These are phyloP conservation scores for Chelon labrosus DNA, from an alignment of 2,797 vertebrate genomes.

Conservation along the genomic window DNA sequence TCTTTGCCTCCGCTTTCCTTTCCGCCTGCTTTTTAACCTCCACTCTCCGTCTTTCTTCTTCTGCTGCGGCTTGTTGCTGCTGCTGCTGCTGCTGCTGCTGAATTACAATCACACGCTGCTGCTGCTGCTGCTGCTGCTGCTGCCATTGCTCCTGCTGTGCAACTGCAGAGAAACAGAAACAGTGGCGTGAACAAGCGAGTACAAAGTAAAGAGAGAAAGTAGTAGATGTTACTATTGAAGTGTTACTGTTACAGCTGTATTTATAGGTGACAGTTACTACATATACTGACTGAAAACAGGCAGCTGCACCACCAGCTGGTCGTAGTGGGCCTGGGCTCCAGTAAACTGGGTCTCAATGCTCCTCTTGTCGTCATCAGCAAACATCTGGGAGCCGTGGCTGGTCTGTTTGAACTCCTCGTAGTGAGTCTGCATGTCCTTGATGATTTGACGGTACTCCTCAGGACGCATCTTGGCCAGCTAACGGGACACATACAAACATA, in stretches of 20 bases:
- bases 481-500: conserved; percentile 37
- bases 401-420: conserved; percentile 91
- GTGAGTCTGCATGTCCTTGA: conserved; percentile 90
- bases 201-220: no score
- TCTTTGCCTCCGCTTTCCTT: conserved; percentile 45
- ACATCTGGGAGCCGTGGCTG: conserved; percentile 91
- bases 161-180: conserved; percentile 42
- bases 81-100: conserved; percentile 40
- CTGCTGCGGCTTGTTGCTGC: conserved; percentile 13
- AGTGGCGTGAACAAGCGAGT: no score
- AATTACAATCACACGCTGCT: conserved; percentile 37
- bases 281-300: conserved; percentile 77
- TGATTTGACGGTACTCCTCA: conserved; percentile 92
- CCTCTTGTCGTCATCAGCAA: conserved; percentile 91
- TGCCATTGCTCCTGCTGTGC: conserved; percentile 38
- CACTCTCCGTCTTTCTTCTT: conserved; percentile 43
- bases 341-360: conserved; percentile 89
- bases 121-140: conserved; percentile 43
- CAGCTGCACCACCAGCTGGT: conserved; percentile 90
- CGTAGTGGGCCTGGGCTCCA: conserved; percentile 90
- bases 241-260: neutral
- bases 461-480: conserved; percentile 93
- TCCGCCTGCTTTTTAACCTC: conserved; percentile 33
- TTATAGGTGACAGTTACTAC: neutral
- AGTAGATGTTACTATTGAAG: neutral